Conservation (phyloP, 2,888 invertebrate species). For the Torymus auratus region DNA sequence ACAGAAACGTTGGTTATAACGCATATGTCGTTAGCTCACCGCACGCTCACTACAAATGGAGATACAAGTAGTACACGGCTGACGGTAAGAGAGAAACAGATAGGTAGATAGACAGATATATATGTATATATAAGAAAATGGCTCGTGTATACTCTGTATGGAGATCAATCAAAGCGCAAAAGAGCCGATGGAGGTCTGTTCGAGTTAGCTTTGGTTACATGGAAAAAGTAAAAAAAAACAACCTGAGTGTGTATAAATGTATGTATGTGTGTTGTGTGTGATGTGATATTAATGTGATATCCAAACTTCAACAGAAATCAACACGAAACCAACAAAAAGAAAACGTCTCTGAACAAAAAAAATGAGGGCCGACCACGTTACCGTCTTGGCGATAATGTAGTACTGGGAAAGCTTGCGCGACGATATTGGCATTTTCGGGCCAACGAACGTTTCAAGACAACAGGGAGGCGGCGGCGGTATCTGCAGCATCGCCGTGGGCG, state of each 20-base stretch:
- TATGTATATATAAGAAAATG: constrained; percentile 23
- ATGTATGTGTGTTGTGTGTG: no score
- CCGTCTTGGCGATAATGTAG: constrained; percentile 76
- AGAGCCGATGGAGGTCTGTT: constrained; percentile 55
- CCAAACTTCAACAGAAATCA: constrained; percentile 30
- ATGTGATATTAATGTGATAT: no score
- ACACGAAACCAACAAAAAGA: constrained; percentile 47
- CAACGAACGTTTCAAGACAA: constrained; percentile 73
- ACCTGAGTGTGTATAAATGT: no score
- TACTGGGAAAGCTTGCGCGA: constrained; percentile 75
- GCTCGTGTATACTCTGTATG: constrained; percentile 38
- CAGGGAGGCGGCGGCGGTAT: constrained; percentile 71
- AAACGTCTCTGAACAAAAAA: constrained; percentile 36
- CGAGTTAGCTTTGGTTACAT: constrained; percentile 57
- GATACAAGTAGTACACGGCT: no score
- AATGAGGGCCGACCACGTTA: constrained; percentile 72
- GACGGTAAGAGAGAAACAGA: no score
- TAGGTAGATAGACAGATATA: constrained; percentile 13
- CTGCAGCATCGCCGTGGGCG: constrained; percentile 70
- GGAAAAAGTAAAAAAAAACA: constrained; percentile 29
- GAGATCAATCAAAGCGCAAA: constrained; percentile 44
- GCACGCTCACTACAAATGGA: no score
- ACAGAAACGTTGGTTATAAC: not conserved
- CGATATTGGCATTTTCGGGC: constrained; percentile 75
- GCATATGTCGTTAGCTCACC: no score